A percentile compares a stretch with the other conserved stretches of the same genome.
These are phyloP conservation scores for Leptopilina clavipes DNA, from an alignment of 1,140 invertebrate species.

Conservation along the genomic window DNA sequence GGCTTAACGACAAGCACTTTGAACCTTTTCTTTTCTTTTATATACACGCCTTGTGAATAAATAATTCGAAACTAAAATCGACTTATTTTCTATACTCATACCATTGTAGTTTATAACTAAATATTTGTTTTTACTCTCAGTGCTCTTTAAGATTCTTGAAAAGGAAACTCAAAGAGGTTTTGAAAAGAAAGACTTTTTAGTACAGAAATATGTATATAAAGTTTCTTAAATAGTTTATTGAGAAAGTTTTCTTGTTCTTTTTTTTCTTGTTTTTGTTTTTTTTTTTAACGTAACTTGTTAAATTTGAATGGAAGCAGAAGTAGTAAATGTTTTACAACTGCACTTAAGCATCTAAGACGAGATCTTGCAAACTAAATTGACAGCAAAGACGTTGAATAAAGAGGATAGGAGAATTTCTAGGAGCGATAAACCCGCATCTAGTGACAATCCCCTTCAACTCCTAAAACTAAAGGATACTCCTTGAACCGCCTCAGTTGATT, in stretches of 20 bases:
- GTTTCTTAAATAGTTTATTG: constrained; percentile 9
- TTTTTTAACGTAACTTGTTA: background rate
- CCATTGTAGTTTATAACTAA: background rate
- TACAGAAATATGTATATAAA: background rate
- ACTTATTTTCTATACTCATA: background rate
- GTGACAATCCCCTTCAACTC: constrained; percentile 7
- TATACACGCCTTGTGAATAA: background rate
- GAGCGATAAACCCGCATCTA: constrained; percentile 26
- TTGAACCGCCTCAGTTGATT: constrained; percentile 46
- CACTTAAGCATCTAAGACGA: constrained; percentile 6
- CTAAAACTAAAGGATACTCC: constrained; percentile 13
- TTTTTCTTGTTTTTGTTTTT: background rate
- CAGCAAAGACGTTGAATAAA: constrained; percentile 18
- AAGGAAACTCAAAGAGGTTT: background rate
- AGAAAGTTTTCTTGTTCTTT: background rate
- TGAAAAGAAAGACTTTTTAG: background rate
- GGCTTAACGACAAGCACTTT: constrained; percentile 21
- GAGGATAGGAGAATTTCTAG: constrained; percentile 2
- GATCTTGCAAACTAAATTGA: constrained; percentile 19
- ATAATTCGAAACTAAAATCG: constrained; percentile 5
- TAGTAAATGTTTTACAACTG: constrained; percentile 17
- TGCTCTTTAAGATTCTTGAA: background rate
- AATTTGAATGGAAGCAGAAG: background rate
- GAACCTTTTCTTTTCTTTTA: background rate
- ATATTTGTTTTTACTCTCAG: background rate